A percentile compares a stretch with the other conserved stretches of the same genome.
Evolutionary conservation across 2,797 vertebrate species (phyloP).

Genomic region (Schizopygopsis malacanthus): DNA sequence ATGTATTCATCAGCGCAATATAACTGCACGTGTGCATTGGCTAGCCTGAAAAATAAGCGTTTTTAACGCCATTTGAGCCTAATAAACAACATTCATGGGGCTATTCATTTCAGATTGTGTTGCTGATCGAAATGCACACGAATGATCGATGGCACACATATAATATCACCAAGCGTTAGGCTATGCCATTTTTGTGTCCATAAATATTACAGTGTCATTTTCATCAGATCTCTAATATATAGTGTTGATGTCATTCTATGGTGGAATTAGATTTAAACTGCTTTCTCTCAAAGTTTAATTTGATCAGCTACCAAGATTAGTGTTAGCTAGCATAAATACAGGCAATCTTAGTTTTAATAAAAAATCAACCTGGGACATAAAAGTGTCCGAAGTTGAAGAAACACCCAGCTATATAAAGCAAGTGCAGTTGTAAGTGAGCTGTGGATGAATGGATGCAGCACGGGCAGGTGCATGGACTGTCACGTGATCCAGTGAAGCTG

Average conservation of each 20-base stretch:
- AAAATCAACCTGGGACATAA: neutral
- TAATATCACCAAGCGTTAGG: too few species aligned
- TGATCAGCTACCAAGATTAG: neutral
- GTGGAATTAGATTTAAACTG: neutral
- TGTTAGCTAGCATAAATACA: neutral
- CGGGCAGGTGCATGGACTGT: constrained; percentile 65
- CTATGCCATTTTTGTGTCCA: neutral
- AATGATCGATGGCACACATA: too few species aligned
- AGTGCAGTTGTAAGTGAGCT: neutral
- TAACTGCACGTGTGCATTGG: too few species aligned
- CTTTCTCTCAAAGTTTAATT: neutral
- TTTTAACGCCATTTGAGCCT: too few species aligned
- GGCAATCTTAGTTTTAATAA: neutral
- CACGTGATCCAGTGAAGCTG: constrained; percentile 89
- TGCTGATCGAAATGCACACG: too few species aligned
- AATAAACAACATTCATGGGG: too few species aligned
- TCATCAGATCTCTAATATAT: neutral
- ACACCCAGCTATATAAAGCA: neutral
- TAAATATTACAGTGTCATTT: neutral
- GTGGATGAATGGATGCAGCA: neutral
- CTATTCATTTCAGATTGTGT: too few species aligned
- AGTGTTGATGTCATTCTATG: neutral
- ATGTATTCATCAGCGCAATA: too few species aligned
- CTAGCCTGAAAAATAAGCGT: too few species aligned
- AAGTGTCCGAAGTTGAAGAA: neutral